Conservation (phyloP, 2,797 vertebrate genomes). For the Simalia tracyae region DNA sequence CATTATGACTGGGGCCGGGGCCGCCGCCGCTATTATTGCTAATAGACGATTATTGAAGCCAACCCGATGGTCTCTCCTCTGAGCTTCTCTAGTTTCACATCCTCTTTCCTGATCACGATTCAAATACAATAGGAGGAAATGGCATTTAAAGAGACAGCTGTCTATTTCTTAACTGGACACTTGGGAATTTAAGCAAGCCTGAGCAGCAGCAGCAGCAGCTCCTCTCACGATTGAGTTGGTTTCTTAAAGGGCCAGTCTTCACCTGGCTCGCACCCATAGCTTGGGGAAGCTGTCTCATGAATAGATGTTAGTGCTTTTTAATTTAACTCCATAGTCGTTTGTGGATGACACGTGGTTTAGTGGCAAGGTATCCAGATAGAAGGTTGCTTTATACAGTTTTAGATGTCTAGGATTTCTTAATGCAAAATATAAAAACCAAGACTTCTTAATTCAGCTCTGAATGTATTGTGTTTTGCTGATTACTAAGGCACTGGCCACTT, state of each 20-base stretch:
- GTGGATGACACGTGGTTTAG: background rate
- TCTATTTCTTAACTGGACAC: slow-evolving; percentile 71
- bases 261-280: background rate
- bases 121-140: slow-evolving; percentile 97
- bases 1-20: slow-evolving; percentile 2
- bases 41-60: background rate
- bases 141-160: slow-evolving; percentile 91
- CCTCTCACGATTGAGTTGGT: slow-evolving; percentile 49
- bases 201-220: slow-evolving; percentile 62
- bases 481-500: background rate
- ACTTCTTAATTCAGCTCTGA: background rate
- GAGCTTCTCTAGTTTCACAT: slow-evolving; percentile 88
- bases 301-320: background rate
- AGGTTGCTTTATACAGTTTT: background rate
- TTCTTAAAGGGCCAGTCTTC: slow-evolving; percentile 70
- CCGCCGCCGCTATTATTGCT: background rate
- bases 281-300: background rate
- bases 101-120: slow-evolving; percentile 98
- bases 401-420: background rate
- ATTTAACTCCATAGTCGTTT: fast-evolving
- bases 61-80: slow-evolving; percentile 58
- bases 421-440: fast-evolving
- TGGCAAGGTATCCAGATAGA: background rate
- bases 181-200: slow-evolving; percentile 64
- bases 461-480: background rate